A percentile compares a stretch with the other conserved stretches of the same genome.
phyloP scores from a whole-genome alignment of 1,140 invertebrate species.

The Lucilia cuprina region DNA sequence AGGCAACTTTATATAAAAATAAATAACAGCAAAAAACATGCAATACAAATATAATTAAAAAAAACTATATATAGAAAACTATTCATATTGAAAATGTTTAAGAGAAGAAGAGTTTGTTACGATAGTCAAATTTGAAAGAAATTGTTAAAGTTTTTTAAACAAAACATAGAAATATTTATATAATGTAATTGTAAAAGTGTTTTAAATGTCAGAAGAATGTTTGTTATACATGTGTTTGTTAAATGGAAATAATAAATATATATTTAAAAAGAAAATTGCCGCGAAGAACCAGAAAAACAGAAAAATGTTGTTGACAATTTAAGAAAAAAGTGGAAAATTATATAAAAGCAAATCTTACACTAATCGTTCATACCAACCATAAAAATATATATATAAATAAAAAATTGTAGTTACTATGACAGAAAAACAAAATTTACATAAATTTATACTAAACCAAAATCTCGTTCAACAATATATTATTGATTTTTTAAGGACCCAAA shows the following conservation, averaged over 20 bases:
- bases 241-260: not conserved
- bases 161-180: not conserved
- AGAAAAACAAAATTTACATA: not conserved
- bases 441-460: not conserved
- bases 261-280: not conserved
- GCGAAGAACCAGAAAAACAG: not conserved
- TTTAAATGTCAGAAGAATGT: constrained; percentile 25
- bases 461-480: not conserved
- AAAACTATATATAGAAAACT: not conserved
- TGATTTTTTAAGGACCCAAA: not conserved
- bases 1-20: not conserved
- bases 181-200: constrained; percentile 16
- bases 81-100: not conserved
- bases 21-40: not conserved
- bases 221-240: constrained; percentile 22
- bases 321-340: not conserved
- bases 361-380: not conserved
- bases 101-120: not conserved
- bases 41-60: not conserved
- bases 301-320: not conserved
- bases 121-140: too few relatives aligned
- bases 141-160: not conserved
- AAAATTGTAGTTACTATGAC: not conserved
- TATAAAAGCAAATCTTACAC: not conserved
- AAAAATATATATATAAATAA: not conserved